These are phyloP conservation scores for Zosterops borbonicus DNA, from an alignment of 2,113 vertebrate species.

Conservation along the genomic window DNA sequence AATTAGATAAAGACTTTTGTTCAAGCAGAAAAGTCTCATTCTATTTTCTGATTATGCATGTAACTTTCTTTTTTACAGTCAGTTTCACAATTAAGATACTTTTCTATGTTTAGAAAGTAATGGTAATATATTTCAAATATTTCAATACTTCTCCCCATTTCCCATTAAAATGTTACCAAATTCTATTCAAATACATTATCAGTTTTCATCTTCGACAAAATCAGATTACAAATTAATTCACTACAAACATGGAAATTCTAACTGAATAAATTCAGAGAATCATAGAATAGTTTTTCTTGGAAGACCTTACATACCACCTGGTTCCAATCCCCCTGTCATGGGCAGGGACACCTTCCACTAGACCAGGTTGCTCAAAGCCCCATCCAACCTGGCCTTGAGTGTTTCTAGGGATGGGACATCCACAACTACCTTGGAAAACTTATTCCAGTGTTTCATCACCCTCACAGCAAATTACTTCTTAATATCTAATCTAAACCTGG, in stretches of 20 bases:
- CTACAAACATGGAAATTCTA: not conserved
- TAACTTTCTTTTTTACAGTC: not conserved
- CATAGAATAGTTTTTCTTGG: not conserved
- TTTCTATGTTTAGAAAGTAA: not conserved
- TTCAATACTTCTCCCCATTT: not conserved
- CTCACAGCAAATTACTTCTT: not conserved
- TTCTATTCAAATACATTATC: not conserved
- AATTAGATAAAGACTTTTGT: constrained; percentile 38
- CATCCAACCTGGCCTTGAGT: not conserved
- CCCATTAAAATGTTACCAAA: not conserved
- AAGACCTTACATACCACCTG: not conserved
- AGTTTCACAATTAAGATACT: constrained; percentile 1
- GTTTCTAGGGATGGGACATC: not conserved
- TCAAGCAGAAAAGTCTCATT: constrained; percentile 41
- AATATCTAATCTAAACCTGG: not conserved
- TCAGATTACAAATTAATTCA: not conserved
- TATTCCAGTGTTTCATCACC: not conserved
- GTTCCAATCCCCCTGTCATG: not conserved
- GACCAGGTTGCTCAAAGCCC: not conserved
- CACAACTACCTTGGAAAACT: not conserved
- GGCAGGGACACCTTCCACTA: not conserved
- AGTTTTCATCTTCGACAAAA: not conserved
- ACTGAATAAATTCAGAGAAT: not conserved
- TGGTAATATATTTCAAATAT: not conserved
- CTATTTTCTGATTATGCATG: constrained; percentile 4